Evolutionary conservation across 2,888 invertebrate species (phyloP).

Genomic region (Hyalella azteca): DNA sequence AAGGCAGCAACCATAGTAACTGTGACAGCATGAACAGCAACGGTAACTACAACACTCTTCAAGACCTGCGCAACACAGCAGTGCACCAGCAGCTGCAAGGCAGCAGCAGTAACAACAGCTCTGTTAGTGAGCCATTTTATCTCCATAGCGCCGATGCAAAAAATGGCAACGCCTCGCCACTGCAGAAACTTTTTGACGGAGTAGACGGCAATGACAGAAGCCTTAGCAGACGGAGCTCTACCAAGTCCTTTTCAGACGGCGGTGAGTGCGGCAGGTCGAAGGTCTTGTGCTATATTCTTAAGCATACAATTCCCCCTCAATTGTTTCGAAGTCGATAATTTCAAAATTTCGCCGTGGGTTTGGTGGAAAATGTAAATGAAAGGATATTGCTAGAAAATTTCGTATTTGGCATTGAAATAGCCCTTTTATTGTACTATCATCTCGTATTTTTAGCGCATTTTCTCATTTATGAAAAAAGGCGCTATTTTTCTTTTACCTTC

Average conservation of each 20-base stretch:
- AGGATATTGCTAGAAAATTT: no score
- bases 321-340: no score
- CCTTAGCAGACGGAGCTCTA: background rate
- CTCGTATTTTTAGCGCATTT: no score
- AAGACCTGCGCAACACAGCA: slow-evolving; percentile 48
- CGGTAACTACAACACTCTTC: slow-evolving; percentile 36
- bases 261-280: background rate
- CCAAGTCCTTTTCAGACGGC: background rate
- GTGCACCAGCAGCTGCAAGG: background rate
- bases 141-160: slow-evolving; percentile 82
- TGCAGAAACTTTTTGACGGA: slow-evolving; percentile 78
- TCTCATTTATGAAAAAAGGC: no score
- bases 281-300: background rate
- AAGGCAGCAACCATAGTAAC: slow-evolving; percentile 47
- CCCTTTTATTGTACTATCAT: no score
- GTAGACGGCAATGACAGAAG: background rate
- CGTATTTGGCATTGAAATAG: no score
- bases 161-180: slow-evolving; percentile 74
- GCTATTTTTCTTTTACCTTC: no score
- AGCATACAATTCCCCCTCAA: no score
- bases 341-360: no score
- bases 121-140: slow-evolving; percentile 70
- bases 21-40: slow-evolving; percentile 40
- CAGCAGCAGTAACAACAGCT: background rate
- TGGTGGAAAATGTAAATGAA: no score